Evolutionary conservation across 92 coral and sea anemone species (phyloP), one percentile per base, ranked within the genome.

Genomic region (Epizoanthus stellaris): DNA sequence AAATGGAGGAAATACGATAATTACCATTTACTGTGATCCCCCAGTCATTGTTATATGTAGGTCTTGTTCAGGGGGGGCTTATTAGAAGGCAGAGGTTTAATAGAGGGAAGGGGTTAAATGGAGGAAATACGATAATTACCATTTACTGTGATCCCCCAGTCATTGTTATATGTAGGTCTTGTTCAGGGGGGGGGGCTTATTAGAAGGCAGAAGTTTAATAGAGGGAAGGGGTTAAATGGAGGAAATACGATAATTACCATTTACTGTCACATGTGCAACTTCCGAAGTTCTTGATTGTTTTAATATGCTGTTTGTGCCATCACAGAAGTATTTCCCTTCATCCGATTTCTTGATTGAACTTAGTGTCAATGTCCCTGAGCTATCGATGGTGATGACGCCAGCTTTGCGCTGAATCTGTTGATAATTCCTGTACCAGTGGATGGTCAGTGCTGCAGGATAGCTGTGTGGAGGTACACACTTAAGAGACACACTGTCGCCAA

Each of bases 241-340:
- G 36, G 36, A 30, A 30, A 30, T 30, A 30, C 0, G 2, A 30
- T 11, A 71, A 92, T 52, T 69, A 96, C 99, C 99, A 91, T 95
- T 83, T 0, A 96, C 95, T 60, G 94, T 94, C 7, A 96, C 67
- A 49, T 49, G 60, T 39, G 98, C 99, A 47, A 73, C 39, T 4
- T 49, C 54, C 0, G 99, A 96, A 8, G 99, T 75, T 53, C 99
- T 91, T 39, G 92, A 86, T 16, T 83, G 91, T 0, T 60, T 54
- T 49, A 91, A 65, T 7, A 73, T 36, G 30, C 70, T 69, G 82
- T 96, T 96, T 12, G 72, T 87, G 38, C 91, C 99, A 80, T 91
- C 95, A 49, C 99, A 96, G 87, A 96, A 91, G 84, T 94, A 96
- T 19, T 77, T 84, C n/a, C 98, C 99, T 86, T 96, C 96, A 79